These are phyloP conservation scores for Plumapathes pennacea DNA, from an alignment of 92 coral and sea anemone species.

Conservation along the genomic window DNA sequence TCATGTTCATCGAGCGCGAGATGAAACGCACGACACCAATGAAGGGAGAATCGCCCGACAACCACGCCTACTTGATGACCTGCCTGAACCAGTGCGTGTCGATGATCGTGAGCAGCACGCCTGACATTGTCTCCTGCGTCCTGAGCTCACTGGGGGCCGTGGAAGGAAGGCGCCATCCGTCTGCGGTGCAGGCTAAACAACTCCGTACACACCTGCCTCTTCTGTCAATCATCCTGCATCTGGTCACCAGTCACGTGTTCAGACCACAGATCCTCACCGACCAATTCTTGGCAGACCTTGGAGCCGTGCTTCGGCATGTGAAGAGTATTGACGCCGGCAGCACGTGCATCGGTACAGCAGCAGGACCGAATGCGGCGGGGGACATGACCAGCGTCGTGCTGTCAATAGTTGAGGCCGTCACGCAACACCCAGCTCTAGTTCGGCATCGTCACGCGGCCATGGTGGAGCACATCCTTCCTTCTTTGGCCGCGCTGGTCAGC, in stretches of 20 bases:
- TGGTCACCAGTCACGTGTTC: slow-evolving; percentile 88
- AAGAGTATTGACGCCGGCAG: slow-evolving; percentile 83
- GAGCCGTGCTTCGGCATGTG: slow-evolving; percentile 70
- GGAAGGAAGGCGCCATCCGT: slow-evolving; percentile 91
- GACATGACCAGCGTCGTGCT: slow-evolving; percentile 81
- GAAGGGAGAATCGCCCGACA: slow-evolving; percentile 71
- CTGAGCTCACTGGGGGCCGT: slow-evolving; percentile 78
- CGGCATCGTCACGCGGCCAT: slow-evolving; percentile 68
- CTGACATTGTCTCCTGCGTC: slow-evolving; percentile 68
- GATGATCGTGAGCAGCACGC: slow-evolving; percentile 62
- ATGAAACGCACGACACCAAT: slow-evolving; percentile 79
- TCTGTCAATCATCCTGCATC: slow-evolving; percentile 83
- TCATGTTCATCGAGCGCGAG: slow-evolving; percentile 86
- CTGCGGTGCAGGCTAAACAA: slow-evolving; percentile 94
- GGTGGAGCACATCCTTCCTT: slow-evolving; percentile 74
- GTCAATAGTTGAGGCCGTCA: slow-evolving; percentile 88
- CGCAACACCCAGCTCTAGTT: slow-evolving; percentile 94
- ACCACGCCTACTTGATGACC: slow-evolving; percentile 64
- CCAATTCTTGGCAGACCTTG: slow-evolving; percentile 60
- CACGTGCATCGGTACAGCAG: slow-evolving; percentile 90
- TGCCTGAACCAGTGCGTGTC: slow-evolving; percentile 75
- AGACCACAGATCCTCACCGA: slow-evolving; percentile 64
- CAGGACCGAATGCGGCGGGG: slow-evolving; percentile 80
- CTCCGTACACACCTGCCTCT: slow-evolving; percentile 81
- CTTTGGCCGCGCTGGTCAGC: slow-evolving; percentile 74